Evolutionary conservation across 2,797 vertebrate genomes (phyloP).

Genomic region (Sus cebifrons): DNA sequence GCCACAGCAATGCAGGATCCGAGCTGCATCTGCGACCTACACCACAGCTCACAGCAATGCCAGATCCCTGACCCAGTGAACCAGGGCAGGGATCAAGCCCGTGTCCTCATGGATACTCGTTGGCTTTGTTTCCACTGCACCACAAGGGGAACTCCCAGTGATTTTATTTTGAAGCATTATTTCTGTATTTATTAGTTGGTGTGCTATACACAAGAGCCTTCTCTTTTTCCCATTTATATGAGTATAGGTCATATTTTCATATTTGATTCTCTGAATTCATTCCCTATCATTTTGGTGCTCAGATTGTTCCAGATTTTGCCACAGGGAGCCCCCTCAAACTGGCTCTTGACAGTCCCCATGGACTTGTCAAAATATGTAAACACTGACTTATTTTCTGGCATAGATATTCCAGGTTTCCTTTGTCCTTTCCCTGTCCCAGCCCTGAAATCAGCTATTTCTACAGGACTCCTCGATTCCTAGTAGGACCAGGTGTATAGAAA

Average conservation of each 20-base stretch:
- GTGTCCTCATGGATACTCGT: too few relatives aligned
- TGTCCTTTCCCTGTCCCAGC: not conserved
- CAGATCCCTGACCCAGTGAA: too few relatives aligned
- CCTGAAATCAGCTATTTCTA: not conserved
- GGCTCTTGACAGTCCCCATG: not conserved
- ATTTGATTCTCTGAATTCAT: not conserved
- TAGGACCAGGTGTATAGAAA: not conserved
- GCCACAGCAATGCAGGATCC: too few relatives aligned
- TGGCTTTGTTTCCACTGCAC: too few relatives aligned
- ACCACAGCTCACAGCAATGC: too few relatives aligned
- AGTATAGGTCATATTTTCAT: not conserved
- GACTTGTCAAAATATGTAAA: not conserved
- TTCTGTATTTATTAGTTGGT: not conserved
- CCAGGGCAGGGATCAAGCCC: too few relatives aligned
- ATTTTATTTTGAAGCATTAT: slow-evolving; percentile 65
- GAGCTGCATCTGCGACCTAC: too few relatives aligned
- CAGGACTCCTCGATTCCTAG: not conserved
- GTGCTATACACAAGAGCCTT: not conserved
- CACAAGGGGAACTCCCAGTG: not conserved
- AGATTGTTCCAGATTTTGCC: not conserved
- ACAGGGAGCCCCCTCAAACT: not conserved
- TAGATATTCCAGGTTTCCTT: not conserved
- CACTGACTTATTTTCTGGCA: not conserved
- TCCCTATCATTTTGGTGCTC: not conserved
- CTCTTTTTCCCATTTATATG: not conserved